Evolutionary conservation across 2,797 vertebrate species (phyloP).

Genomic region (Phrynocephalus forsythii): DNA sequence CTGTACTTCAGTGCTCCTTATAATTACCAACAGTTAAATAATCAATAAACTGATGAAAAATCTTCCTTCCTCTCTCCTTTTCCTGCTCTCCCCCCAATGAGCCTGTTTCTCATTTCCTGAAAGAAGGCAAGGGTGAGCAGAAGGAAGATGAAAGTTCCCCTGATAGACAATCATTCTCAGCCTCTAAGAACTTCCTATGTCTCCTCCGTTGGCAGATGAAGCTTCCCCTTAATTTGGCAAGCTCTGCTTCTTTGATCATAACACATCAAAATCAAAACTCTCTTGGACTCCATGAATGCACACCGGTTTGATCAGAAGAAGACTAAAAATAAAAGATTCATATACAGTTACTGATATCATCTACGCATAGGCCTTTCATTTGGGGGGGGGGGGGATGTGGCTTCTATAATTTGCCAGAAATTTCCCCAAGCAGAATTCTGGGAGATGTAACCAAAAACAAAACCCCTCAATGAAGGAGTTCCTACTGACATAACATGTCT

Average conservation of each 20-base stretch:
- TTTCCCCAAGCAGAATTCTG: too few relatives aligned
- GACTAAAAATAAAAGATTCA: background rate
- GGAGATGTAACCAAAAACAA: too few relatives aligned
- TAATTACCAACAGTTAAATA: background rate
- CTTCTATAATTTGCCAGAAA: too few relatives aligned
- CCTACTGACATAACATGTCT: too few relatives aligned
- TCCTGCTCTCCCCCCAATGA: background rate
- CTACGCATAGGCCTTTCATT: too few relatives aligned
- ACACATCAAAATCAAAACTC: background rate
- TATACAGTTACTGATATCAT: background rate
- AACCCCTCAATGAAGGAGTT: too few relatives aligned
- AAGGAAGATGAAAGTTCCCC: background rate
- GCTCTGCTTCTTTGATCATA: background rate
- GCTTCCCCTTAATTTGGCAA: background rate
- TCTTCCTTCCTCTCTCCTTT: background rate
- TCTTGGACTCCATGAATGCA: background rate
- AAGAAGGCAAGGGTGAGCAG: background rate
- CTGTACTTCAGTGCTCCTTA: background rate
- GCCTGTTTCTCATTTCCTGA: background rate
- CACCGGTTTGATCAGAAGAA: background rate
- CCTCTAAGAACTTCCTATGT: background rate
- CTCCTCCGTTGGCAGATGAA: background rate
- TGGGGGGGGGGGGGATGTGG: too few relatives aligned
- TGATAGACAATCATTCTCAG: background rate
- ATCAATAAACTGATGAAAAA: background rate